Conservation (phyloP, 2,888 invertebrate species). For the Scaptomyza tumidula region DNA sequence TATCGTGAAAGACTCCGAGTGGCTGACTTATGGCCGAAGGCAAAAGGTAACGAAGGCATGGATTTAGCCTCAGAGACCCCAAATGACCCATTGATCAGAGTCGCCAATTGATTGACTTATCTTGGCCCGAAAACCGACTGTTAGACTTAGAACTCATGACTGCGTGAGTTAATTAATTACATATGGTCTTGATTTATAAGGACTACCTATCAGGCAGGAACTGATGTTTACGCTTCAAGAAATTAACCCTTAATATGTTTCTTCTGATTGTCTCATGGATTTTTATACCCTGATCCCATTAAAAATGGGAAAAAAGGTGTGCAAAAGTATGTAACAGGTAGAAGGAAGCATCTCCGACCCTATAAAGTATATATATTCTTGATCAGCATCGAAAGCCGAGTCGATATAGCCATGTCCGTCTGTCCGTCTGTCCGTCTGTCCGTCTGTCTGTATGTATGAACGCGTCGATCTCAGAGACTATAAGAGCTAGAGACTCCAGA, state of each 20-base stretch:
- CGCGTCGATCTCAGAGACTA: no score
- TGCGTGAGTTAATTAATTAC: conserved; percentile 27
- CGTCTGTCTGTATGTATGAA: no score
- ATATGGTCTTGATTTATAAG: neutral
- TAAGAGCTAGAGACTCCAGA: no score
- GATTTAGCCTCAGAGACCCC: conserved; percentile 6
- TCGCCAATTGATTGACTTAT: conserved; percentile 32
- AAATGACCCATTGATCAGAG: conserved; percentile 12
- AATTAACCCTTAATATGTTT: neutral
- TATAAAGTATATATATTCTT: no score
- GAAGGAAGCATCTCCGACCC: no score
- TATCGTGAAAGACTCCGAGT: conserved; percentile 15
- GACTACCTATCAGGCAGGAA: neutral
- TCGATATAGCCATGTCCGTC: no score
- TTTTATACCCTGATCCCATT: no score
- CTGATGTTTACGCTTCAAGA: neutral
- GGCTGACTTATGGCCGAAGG: conserved; percentile 30
- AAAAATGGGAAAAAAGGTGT: no score
- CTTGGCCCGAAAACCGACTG: neutral
- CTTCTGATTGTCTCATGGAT: no score
- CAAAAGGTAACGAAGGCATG: conserved; percentile 21
- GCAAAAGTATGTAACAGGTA: no score
- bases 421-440: no score
- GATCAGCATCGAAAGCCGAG: no score
- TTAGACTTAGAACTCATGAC: neutral